Conservation (phyloP, 1,140 invertebrate genomes). For the Phymastichus coffea region DNA sequence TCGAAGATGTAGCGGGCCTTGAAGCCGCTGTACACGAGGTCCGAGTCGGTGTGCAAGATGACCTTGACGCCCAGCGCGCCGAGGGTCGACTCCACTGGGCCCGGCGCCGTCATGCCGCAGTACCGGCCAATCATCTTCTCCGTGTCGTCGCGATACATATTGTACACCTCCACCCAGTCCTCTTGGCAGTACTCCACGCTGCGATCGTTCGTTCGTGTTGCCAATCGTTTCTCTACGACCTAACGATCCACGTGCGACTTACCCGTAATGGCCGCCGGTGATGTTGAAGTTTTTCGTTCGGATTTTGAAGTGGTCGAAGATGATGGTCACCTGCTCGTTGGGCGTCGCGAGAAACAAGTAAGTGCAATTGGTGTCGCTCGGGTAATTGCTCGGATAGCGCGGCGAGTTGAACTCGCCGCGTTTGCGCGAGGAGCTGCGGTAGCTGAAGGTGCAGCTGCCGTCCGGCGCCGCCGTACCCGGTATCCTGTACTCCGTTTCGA, state of each 20-base stretch:
- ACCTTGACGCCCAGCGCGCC: conserved; percentile 82
- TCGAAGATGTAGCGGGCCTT: conserved; percentile 88
- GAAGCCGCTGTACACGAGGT: conserved; percentile 86
- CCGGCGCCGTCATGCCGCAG: conserved; percentile 80
- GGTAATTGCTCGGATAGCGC: conserved; percentile 93
- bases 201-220: too few relatives aligned
- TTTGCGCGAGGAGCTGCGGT: conserved; percentile 81
- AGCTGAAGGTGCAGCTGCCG: conserved; percentile 88
- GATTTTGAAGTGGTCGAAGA: conserved; percentile 92
- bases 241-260: too few relatives aligned
- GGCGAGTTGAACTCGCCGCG: conserved; percentile 93
- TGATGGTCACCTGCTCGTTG: conserved; percentile 87
- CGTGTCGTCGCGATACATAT: conserved; percentile 76
- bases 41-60: conserved; percentile 79
- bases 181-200: conserved; percentile 78
- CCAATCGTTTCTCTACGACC: too few relatives aligned
- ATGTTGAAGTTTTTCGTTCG: conserved; percentile 65
- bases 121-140: conserved; percentile 83
- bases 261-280: conserved; percentile 64
- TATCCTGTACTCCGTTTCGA: conserved; percentile 89
- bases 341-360: conserved; percentile 83
- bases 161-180: conserved; percentile 92
- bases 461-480: conserved; percentile 91
- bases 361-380: conserved; percentile 88
- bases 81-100: conserved; percentile 85